A percentile compares a stretch with the other conserved stretches of the same genome.
Evolutionary conservation across 2,888 invertebrate genomes (phyloP).

Genomic region (Trilocha varians): DNA sequence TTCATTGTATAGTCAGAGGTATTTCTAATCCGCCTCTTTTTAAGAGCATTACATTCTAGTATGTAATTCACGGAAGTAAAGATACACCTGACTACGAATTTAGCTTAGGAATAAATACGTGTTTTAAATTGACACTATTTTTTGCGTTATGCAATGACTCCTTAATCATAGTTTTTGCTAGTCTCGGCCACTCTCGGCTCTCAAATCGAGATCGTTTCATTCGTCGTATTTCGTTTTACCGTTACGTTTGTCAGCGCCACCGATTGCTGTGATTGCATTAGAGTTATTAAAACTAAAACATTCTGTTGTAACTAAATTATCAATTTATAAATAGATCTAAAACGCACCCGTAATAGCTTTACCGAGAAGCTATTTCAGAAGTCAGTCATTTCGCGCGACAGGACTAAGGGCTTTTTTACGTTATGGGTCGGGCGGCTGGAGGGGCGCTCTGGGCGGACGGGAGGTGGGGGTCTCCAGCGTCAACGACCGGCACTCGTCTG

Average conservation of each 20-base stretch:
- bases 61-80: no score
- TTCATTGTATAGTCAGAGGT: no score
- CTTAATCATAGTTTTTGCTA: no score
- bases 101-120: no score
- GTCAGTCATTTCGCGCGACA: slow-evolving; percentile 28
- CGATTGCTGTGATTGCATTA: slow-evolving; percentile 22
- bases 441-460: slow-evolving; percentile 44
- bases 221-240: background rate
- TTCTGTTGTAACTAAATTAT: slow-evolving; percentile 12
- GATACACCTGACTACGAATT: no score
- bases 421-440: slow-evolving; percentile 62
- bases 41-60: no score
- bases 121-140: no score
- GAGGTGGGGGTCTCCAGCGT: slow-evolving; percentile 53
- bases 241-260: background rate
- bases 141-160: no score
- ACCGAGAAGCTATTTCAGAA: slow-evolving; percentile 18
- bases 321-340: slow-evolving; percentile 20
- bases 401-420: slow-evolving; percentile 38
- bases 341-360: slow-evolving; percentile 17
- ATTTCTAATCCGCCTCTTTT: no score
- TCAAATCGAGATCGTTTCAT: no score
- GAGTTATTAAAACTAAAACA: slow-evolving; percentile 19
- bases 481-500: slow-evolving; percentile 68
- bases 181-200: no score